A percentile compares a stretch with the other conserved stretches of the same genome.
phyloP scores from a whole-genome alignment of 1,140 invertebrate genomes.

The Anadara kagoshimensis region DNA sequence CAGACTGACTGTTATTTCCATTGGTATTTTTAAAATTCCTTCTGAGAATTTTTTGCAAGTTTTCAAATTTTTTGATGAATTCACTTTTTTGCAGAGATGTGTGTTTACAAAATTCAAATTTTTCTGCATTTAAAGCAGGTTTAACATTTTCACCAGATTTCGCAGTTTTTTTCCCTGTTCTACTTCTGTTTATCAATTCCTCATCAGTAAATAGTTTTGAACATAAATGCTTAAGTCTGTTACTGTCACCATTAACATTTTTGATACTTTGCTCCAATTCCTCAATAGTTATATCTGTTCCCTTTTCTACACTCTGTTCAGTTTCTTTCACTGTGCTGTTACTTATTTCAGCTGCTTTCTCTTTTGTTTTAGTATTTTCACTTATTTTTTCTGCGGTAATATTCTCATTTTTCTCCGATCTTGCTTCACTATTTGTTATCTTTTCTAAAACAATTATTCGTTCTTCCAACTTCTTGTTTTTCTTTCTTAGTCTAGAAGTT shows the following conservation, averaged over 20 bases:
- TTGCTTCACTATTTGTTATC: slow-evolving; percentile 13
- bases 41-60: background rate
- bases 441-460: slow-evolving; percentile 16
- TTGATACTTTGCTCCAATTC: slow-evolving; percentile 11
- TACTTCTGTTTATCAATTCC: slow-evolving; percentile 7
- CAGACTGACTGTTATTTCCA: background rate
- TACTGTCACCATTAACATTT: slow-evolving; percentile 12
- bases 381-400: slow-evolving; percentile 7
- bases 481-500: slow-evolving; percentile 12
- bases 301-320: slow-evolving; percentile 12
- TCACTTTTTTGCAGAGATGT: no score
- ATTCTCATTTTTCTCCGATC: slow-evolving; percentile 4
- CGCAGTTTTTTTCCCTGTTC: slow-evolving; percentile 3
- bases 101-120: slow-evolving; percentile 5
- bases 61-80: no score
- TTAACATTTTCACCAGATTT: slow-evolving; percentile 7
- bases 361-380: slow-evolving; percentile 13
- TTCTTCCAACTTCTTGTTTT: slow-evolving; percentile 12
- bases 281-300: slow-evolving; percentile 10
- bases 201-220: slow-evolving; percentile 9
- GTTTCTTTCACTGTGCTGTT: slow-evolving; percentile 8
- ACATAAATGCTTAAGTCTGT: slow-evolving; percentile 13
- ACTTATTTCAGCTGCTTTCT: slow-evolving; percentile 3
- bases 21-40: slow-evolving; percentile 9
- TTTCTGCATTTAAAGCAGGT: slow-evolving; percentile 15